These are phyloP conservation scores for Pelobates fuscus DNA, from an alignment of 2,113 vertebrate genomes.

Conservation along the genomic window DNA sequence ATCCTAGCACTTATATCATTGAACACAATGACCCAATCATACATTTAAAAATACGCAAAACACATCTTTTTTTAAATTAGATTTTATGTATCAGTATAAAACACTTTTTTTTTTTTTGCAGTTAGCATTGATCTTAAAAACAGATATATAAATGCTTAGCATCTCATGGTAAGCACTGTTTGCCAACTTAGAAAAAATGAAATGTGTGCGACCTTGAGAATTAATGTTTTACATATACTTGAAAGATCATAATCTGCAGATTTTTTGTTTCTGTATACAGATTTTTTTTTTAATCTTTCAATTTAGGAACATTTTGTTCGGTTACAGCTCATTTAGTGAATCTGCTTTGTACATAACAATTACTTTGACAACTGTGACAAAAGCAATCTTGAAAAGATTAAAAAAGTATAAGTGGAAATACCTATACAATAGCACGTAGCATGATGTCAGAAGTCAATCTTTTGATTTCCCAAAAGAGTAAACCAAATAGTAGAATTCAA, in stretches of 20 bases:
- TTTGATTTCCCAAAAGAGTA: slow-evolving; percentile 41
- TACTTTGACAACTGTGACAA: slow-evolving; percentile 33
- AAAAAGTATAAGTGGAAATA: slow-evolving; percentile 41
- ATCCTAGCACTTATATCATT: too few species aligned
- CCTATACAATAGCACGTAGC: slow-evolving; percentile 37
- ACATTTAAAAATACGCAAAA: too few species aligned
- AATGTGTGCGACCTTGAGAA: too few species aligned
- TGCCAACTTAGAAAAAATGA: too few species aligned
- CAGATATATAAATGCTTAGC: too few species aligned
- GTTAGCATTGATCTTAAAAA: too few species aligned
- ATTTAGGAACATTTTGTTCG: slow-evolving; percentile 12
- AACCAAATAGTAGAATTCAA: slow-evolving; percentile 37
- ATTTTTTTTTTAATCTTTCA: background rate
- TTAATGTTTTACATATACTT: background rate
- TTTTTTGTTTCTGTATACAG: background rate
- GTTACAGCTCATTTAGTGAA: slow-evolving; percentile 40
- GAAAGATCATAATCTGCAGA: background rate
- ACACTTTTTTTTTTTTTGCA: too few species aligned
- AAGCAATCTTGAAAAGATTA: slow-evolving; percentile 37
- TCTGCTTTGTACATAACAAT: slow-evolving; percentile 30
- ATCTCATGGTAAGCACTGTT: too few species aligned
- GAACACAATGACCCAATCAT: too few species aligned
- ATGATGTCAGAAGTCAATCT: slow-evolving; percentile 40
- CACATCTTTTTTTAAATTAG: too few species aligned
- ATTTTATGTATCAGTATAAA: too few species aligned